Evolutionary conservation across 1,140 invertebrate genomes (phyloP), one percentile per base, ranked within the genome.

Genomic region (Propsilocerus akamusi): DNA sequence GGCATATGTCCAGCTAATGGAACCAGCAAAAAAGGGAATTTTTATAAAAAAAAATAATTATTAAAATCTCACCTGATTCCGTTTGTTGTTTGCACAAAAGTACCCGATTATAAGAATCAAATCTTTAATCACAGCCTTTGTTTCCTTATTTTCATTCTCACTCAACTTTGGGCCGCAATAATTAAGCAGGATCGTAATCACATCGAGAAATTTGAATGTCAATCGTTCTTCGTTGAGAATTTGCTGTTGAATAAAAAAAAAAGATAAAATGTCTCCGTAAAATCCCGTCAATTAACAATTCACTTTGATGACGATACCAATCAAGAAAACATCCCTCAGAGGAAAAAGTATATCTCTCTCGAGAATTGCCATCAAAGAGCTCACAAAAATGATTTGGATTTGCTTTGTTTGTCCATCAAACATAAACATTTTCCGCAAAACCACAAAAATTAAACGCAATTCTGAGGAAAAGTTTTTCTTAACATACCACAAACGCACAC

Each of bases 191-290:
- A 88, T 82, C 58, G 78, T 84, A 49, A 84, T 75, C 57, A 92
- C 87, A 62, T 92, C 81, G n/a, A 89, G 76, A 65, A 90, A 83
- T 63, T 93, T 86, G 12, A 92, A 66, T 17, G 81, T 87, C 32
- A 86, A 77, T 1, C 85, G 84, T 69, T 93, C 90, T 52, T 80
- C 77, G 20, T 85, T 83, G 10, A 94, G 65, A n/a, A 83, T 73
- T 62, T 77, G 80, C 87, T 94, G 72, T 4, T 74, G 73, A 53
- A 57, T 49, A 22, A 61, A 53, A 58, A 56, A 56, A 53, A 56
- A 37, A 48, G 12, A 41, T 49, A 41, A 28, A 52, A 25, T 37
- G 10, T 30, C n/a, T 30, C n/a, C 10, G 10, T 30, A 30, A 30
- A 8, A 30, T 30, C n/a, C n/a, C n/a, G n/a, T n/a, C n/a, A n/a